Evolutionary conservation across 2,113 vertebrate species (phyloP), one percentile per base, ranked within the genome.

Genomic region (Tupaia chinensis): DNA sequence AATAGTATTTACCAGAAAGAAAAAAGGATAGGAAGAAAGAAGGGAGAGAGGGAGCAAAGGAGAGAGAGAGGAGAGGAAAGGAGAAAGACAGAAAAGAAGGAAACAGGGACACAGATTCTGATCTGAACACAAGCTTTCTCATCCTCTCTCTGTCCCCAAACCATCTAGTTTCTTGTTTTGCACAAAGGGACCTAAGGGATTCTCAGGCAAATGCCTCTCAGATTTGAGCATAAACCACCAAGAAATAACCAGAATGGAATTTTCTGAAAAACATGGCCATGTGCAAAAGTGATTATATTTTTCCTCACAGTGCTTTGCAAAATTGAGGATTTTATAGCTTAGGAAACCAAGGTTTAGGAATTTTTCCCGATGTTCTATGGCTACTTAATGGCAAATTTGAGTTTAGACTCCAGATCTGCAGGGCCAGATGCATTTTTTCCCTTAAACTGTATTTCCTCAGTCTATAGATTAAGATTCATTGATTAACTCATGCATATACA

Each of bases 271-370:
- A 79, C 17, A 53, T 1, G 10, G 61, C 44, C 58, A 2, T 34
- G 19, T 65, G 27, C 56, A 73, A 69, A 91, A 88, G 58, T 14
- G 12, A 66, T n/a, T 58, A 78, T 3, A 22, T 83, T 34, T 32
- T 96, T 80, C 44, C 56, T 89, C 63, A 29, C 5, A 87, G 72
- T 80, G 22, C 86, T 58, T 87, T 80, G 32, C 56, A 25, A 96
- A 78, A 10, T 54, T 9, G 68, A 56, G 5, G 68, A 66, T 73
- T 85, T 81, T 79, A 61, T 23, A 32, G 5, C 15, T 13, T 58
- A 82, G 65, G 58, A 97, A 95, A 76, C 25, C 25, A 76, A 78
- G 12, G 4, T 79, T 73, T 90, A 70, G 79, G 69, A 63, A 93
- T 60, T 32, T 20, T 69, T 23, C 66, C 56, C 79, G 23, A 56